Percentiles rank a stretch among this genome's conserved stretches.
Evolutionary conservation across 2,888 invertebrate species (phyloP).

Genomic region (Flexamia atlantica): DNA sequence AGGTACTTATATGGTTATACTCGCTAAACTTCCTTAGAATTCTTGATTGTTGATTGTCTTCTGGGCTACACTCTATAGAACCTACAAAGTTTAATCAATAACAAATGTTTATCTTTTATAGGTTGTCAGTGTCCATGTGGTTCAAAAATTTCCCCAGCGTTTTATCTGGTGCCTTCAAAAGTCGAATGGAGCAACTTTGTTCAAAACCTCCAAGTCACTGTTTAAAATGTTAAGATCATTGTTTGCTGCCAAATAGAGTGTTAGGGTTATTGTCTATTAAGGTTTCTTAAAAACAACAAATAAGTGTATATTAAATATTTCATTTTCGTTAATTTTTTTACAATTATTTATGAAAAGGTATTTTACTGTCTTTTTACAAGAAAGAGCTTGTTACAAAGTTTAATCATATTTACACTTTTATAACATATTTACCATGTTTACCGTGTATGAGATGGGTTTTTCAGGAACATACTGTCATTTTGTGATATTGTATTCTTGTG

Average conservation of each 20-base stretch:
- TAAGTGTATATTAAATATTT: background rate
- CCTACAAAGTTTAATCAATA: too few relatives aligned
- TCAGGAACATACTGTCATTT: too few relatives aligned
- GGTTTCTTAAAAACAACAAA: background rate
- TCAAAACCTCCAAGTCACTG: conserved; percentile 91
- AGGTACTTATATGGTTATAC: too few relatives aligned
- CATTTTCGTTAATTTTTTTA: background rate
- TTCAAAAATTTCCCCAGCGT: conserved; percentile 92
- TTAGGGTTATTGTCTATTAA: conserved; percentile 19
- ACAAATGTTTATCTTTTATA: too few relatives aligned
- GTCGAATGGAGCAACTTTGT: conserved; percentile 94
- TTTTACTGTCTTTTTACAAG: conserved; percentile 39
- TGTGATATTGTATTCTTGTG: too few relatives aligned
- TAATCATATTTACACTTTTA: background rate
- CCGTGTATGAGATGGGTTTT: too few relatives aligned
- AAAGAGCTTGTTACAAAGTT: background rate
- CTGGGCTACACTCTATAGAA: too few relatives aligned
- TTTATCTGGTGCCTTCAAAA: conserved; percentile 94
- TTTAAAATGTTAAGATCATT: conserved; percentile 74
- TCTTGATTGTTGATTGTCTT: too few relatives aligned
- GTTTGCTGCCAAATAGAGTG: conserved; percentile 25
- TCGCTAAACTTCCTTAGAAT: too few relatives aligned
- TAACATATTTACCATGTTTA: background rate
- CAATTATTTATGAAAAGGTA: background rate
- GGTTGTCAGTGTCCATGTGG: conserved; percentile 95